These are phyloP conservation scores for Cordylochernes scorpioides DNA, from an alignment of 2,888 invertebrate genomes.

Conservation along the genomic window DNA sequence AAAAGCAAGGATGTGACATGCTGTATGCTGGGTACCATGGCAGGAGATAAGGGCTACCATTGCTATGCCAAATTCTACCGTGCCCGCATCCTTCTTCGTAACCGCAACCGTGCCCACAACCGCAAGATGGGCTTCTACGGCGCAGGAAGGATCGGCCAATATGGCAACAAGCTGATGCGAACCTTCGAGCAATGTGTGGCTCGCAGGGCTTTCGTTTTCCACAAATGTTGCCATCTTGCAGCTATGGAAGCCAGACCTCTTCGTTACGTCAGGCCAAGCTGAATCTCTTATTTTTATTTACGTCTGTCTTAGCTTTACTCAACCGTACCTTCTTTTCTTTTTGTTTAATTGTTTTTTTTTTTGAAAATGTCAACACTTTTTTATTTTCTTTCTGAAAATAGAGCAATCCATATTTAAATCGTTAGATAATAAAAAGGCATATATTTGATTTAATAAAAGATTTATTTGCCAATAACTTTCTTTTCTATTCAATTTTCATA, in stretches of 20 bases:
- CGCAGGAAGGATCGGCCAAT: slow-evolving; percentile 11
- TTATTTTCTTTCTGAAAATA: too few relatives aligned
- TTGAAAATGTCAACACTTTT: too few relatives aligned
- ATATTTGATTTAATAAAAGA: too few relatives aligned
- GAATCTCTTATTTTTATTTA: too few relatives aligned
- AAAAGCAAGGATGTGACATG: too few relatives aligned
- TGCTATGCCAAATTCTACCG: slow-evolving; percentile 18
- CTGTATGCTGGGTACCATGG: slow-evolving; percentile 18
- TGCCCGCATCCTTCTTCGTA: slow-evolving; percentile 15
- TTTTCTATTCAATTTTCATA: too few relatives aligned
- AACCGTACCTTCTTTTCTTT: too few relatives aligned
- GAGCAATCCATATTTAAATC: too few relatives aligned
- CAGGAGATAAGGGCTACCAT: slow-evolving; percentile 20
- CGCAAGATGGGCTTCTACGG: slow-evolving; percentile 16
- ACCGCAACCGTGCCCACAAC: slow-evolving; percentile 18
- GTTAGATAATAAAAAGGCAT: too few relatives aligned
- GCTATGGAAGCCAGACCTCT: slow-evolving; percentile 4
- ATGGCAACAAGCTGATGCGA: slow-evolving; percentile 16
- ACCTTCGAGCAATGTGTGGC: slow-evolving; percentile 17
- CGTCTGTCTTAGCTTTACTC: too few relatives aligned
- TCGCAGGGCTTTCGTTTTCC: slow-evolving; percentile 15
- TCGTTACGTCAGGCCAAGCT: background rate
- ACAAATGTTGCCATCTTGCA: slow-evolving; percentile 18
- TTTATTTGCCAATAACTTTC: too few relatives aligned
- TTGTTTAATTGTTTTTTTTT: too few relatives aligned